Base-by-base conservation (phyloP, 2,888 invertebrate genomes). In the Acheta domesticus region DNA sequence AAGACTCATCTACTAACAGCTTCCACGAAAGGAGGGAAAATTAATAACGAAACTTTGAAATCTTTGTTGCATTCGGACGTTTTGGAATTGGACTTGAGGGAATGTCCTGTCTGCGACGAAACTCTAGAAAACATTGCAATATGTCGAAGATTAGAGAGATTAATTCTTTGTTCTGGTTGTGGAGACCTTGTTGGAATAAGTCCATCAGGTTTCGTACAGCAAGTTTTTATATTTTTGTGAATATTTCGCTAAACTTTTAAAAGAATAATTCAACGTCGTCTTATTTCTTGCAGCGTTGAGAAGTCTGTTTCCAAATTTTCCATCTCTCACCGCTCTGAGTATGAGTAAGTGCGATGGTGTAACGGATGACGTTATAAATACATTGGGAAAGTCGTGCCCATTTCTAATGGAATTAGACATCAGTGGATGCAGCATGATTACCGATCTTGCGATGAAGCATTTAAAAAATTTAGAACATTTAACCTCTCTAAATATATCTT, bases 401-500 rank as follows among this genome's bases (percentile, higher is more conserved):
- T 21, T n/a, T 12, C 49, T 82, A 48, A 78, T 76, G 23, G 77
- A 80, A 11, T 76, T 82, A 50, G 80, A 81, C 49, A 75, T 82
- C 4, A 80, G 81, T 50, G 81, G 80, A 81, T 80, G 84, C 86
- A 86, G 82, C 74, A 83, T 85, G 80, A 82, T 88, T 14, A 85
- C 86, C 11, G 86, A 87, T 83, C 75, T 77, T 78, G 85, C 86
- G 20, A 80, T 87, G 36, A 77, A 80, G 12, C 81, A 79, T 36
- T 81, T 87, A 78, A 81, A 84, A 48, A 82, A 83, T 79, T 83
- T 86, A 77, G 83, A 84, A 80, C 80, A 84, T 36, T 81, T 87
- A 48, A 81, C 81, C 73, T 85, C 85, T 80, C 80, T 88, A 12
- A 86, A 85, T 77, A 82, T 87, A 78, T 86, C 87, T 11, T 83